Evolutionary conservation across 1,140 invertebrate genomes (phyloP).

Genomic region (Macrostomum lignano): DNA sequence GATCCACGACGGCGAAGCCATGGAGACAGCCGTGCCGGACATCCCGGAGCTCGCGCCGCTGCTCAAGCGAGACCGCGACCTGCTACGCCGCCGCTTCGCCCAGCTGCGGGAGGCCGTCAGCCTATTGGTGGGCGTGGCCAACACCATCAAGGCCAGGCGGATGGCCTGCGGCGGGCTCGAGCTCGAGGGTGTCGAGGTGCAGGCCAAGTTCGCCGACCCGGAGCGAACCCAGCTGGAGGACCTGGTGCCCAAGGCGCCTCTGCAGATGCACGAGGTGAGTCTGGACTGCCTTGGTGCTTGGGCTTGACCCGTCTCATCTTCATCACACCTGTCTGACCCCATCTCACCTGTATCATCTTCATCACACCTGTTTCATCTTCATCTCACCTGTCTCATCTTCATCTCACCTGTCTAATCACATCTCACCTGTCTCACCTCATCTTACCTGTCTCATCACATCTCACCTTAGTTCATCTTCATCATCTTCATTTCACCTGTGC

Average conservation of each 20-base stretch:
- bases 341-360: too few species aligned
- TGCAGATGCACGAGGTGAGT: not conserved
- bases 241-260: conserved; percentile 12
- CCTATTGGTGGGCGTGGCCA: conserved; percentile 14
- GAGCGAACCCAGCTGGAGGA: conserved; percentile 12
- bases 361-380: too few species aligned
- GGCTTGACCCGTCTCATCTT: too few species aligned
- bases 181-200: conserved; percentile 22
- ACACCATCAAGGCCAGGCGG: conserved; percentile 13
- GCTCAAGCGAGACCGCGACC: conserved; percentile 6
- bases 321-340: too few species aligned
- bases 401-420: too few species aligned
- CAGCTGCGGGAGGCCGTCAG: conserved; percentile 12
- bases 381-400: too few species aligned
- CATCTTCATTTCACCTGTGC: too few species aligned
- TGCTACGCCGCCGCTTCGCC: conserved; percentile 10
- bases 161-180: conserved; percentile 17
- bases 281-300: too few species aligned
- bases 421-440: too few species aligned
- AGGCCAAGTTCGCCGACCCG: conserved; percentile 19
- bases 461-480: too few species aligned
- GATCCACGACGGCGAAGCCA: conserved; percentile 12
- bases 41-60: conserved; percentile 16
- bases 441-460: too few species aligned
- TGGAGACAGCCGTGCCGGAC: conserved; percentile 12